Evolutionary conservation across 2,888 invertebrate species (phyloP), one percentile per base, ranked within the genome.

Genomic region (Hypena proboscidalis): DNA sequence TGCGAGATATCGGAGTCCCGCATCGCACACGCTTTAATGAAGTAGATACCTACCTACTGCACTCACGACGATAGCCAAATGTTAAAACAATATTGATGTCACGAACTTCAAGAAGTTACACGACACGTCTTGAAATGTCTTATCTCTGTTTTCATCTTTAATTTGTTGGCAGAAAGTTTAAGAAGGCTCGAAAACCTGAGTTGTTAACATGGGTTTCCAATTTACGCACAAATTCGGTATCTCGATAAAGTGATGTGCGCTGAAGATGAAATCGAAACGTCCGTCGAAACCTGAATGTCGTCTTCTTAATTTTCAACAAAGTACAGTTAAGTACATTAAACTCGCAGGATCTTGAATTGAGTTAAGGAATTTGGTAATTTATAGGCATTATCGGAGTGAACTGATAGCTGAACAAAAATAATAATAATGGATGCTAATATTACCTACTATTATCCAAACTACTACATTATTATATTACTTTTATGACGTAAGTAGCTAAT

Each of bases 1-100:
- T 75, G 75, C 74, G 55, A 67, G 67, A 63, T 71, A 70, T 66
- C 64, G 50, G 55, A 52, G 35, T 51, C 63, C 54, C 62, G 58
- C 53, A 65, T 63, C 64, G 55, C 47, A 48, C 34, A 43, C 58
- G 44, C 47, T 48, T n/a, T 71, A 74, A 68, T 69, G 64, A 69
- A 65, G 53, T 63, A 66, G 38, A 32, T 50, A 46, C 54, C 32
- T 63, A 53, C 45, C 20, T 44, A 42, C 45, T 39, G 43, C 48
- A 43, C 48, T 36, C 48, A 35, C 34, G 20, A 19, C 30, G 46
- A 60, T 57, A 60, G 42, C 49, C 43, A 50, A 44, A 50, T 43
- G 40, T 57, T 53, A 53, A 60, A 54, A 58, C 47, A 57, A 39
- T 46, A 57, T 57, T 55, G 51, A 47, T 55, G 47, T 45, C 41